A percentile compares a stretch with the other conserved stretches of the same genome.
Conservation (phyloP, 1,140 invertebrate genomes). For the Hycleus cichorii region DNA sequence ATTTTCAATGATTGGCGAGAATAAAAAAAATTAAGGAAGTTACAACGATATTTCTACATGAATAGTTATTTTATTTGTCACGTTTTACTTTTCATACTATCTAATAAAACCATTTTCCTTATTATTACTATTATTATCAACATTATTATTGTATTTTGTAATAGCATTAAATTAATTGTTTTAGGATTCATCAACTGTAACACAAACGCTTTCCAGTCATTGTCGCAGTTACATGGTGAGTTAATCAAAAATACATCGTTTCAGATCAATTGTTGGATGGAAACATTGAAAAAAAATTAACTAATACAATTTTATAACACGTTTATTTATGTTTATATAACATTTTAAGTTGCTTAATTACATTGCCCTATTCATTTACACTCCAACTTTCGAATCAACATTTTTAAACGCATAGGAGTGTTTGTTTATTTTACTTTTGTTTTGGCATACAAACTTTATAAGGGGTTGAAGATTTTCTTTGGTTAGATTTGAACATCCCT, state of each 20-base stretch:
- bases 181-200: conserved; percentile 42
- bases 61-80: too few relatives aligned
- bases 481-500: neutral
- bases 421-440: neutral
- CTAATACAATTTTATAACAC: conserved; percentile 8
- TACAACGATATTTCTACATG: too few relatives aligned
- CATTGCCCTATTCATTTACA: neutral
- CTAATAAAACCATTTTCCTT: neutral
- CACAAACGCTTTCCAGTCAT: conserved; percentile 35
- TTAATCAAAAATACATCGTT: neutral
- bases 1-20: too few relatives aligned
- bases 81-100: too few relatives aligned
- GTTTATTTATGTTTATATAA: conserved; percentile 15
- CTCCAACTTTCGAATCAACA: neutral
- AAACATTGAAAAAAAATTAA: too few relatives aligned
- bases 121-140: neutral
- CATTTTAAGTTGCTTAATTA: neutral
- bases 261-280: too few relatives aligned
- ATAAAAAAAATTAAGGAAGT: too few relatives aligned
- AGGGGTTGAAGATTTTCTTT: too few relatives aligned
- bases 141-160: neutral
- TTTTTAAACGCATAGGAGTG: neutral
- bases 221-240: conserved; percentile 38
- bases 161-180: conserved; percentile 28
- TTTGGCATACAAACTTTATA: too few relatives aligned